Evolutionary conservation across 2,888 invertebrate species (phyloP), one percentile per base, ranked within the genome.

Genomic region (Ophion obscuratus): DNA sequence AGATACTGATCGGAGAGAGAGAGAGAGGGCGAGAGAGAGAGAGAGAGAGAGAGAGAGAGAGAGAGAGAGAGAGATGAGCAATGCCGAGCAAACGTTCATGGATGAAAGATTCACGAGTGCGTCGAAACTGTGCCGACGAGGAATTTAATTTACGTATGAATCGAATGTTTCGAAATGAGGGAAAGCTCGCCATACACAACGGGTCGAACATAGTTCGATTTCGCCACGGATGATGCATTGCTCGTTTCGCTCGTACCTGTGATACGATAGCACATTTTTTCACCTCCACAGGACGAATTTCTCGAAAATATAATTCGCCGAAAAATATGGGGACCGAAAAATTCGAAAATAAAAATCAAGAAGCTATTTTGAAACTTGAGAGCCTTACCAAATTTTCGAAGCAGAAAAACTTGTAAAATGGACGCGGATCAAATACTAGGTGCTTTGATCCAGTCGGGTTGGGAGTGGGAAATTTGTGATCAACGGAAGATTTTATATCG

Each of bases 81-180:
- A 40, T 53, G 47, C 53, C 47, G 62, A 73, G 20, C 40, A 73
- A 61, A 74, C 61, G 59, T 14, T 40, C 75, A 53, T 75, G 68
- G 81, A 81, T 74, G 74, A 47, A 81, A 68, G 81, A 81, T 81
- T 81, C 81, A 70, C 79, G 83, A 75, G 79, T 75, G 67, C 62
- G 78, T 79, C 83, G 73, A 73, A 83, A 83, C 83, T 78, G 74
- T 83, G 53, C 78, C 78, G 83, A 83, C 74, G 82, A 66, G 77
- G 71, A 86, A 88, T 88, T 87, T 85, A 82, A 88, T 86, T 85
- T 87, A 79, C 83, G 87, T 81, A 83, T 87, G 78, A 86, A 86
- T 83, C 78, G 80, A 85, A 83, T 85, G 84, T 86, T 84, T 68
- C 44, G 59, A 81, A 81, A 86, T 85, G 80, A 87, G 82, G 80